These are phyloP conservation scores for Ennomos fuscantarius DNA, from an alignment of 2,888 invertebrate species.

Conservation along the genomic window DNA sequence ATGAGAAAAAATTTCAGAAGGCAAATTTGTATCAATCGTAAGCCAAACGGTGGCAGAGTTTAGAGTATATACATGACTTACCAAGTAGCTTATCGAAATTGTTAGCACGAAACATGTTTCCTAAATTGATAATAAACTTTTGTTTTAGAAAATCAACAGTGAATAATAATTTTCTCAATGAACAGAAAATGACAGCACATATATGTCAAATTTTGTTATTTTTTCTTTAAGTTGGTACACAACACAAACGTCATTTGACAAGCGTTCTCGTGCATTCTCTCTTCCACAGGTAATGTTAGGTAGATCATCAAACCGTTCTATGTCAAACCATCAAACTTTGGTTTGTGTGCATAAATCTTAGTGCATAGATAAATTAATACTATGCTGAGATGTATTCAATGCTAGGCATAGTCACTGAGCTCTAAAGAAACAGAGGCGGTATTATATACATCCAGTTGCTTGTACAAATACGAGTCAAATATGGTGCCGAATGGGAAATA, in stretches of 20 bases:
- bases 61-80: conserved; percentile 58
- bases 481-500: no score
- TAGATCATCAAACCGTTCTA: no score
- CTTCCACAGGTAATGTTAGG: no score
- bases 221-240: conserved; percentile 36
- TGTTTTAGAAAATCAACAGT: conserved; percentile 75
- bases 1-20: conserved; percentile 27
- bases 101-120: conserved; percentile 86
- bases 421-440: no score
- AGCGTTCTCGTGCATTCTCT: no score
- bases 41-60: conserved; percentile 11
- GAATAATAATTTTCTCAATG: conserved; percentile 60
- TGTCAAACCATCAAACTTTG: no score
- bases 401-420: no score
- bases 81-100: conserved; percentile 89
- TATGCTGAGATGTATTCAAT: no score
- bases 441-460: no score
- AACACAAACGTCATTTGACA: conserved; percentile 19
- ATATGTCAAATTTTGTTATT: conserved; percentile 71
- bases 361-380: no score
- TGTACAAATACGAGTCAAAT: no score
- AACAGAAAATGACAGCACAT: conserved; percentile 78
- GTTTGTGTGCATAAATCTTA: no score
- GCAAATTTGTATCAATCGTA: conserved; percentile 18
- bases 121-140: conserved; percentile 58